phyloP scores from a whole-genome alignment of 2,888 invertebrate genomes.

The Neoascia interrupta region DNA sequence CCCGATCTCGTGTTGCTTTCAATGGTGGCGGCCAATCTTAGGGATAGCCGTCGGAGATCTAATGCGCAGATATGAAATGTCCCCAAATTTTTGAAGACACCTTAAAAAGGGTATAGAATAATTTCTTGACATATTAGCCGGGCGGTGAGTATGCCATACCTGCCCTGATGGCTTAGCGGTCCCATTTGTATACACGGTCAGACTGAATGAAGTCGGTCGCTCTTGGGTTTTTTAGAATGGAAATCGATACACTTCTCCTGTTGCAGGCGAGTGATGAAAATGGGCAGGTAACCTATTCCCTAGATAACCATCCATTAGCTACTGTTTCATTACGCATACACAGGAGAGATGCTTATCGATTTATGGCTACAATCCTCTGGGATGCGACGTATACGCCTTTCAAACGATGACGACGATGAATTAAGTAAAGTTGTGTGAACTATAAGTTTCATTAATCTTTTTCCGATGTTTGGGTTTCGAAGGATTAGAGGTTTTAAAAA shows the following conservation, averaged over 20 bases:
- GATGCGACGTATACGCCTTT: too few relatives aligned
- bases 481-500: slow-evolving; percentile 51
- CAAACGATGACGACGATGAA: neutral
- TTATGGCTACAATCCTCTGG: slow-evolving; percentile 4
- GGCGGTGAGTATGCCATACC: slow-evolving; percentile 41
- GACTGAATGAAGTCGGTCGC: slow-evolving; percentile 42
- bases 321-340: slow-evolving; percentile 53
- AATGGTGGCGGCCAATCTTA: slow-evolving; percentile 36
- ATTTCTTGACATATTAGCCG: slow-evolving; percentile 66
- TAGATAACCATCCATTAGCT: slow-evolving; percentile 69
- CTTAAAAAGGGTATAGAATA: slow-evolving; percentile 65
- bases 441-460: slow-evolving; percentile 64
- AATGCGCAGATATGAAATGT: slow-evolving; percentile 44
- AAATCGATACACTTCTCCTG: slow-evolving; percentile 44
- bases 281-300: slow-evolving; percentile 67
- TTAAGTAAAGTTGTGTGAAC: slow-evolving; percentile 63
- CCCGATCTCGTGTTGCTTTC: slow-evolving; percentile 30
- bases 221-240: slow-evolving; percentile 55
- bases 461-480: slow-evolving; percentile 45
- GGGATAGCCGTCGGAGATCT: slow-evolving; percentile 49
- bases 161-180: slow-evolving; percentile 26
- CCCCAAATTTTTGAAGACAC: slow-evolving; percentile 68
- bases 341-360: slow-evolving; percentile 33
- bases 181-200: neutral
- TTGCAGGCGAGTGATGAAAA: slow-evolving; percentile 56